Evolutionary conservation across 2,113 vertebrate species (phyloP).

Genomic region (Nannobrachium achirus): DNA sequence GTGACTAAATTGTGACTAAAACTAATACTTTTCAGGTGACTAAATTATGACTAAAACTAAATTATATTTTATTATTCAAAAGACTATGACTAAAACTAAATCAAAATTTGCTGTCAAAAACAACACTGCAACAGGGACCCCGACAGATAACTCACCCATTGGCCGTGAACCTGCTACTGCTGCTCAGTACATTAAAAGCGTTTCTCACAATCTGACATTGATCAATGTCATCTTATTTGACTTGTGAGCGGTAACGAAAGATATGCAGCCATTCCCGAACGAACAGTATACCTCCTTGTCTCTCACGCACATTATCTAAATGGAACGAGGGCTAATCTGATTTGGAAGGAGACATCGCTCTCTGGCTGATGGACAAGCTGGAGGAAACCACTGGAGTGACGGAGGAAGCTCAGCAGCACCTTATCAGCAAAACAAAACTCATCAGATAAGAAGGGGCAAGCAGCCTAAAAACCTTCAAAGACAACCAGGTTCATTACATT

Average conservation of each 20-base stretch:
- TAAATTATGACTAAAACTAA: too few species aligned
- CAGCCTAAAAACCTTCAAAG: constrained; percentile 16
- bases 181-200: neutral
- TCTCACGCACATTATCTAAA: constrained; percentile 61
- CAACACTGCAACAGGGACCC: neutral
- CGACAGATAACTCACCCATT: neutral
- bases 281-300: constrained; percentile 27
- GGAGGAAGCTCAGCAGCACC: constrained; percentile 14
- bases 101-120: too few species aligned
- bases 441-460: constrained; percentile 22
- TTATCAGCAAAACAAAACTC: constrained; percentile 55
- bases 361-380: constrained; percentile 55
- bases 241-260: constrained; percentile 12
- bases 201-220: constrained; percentile 42
- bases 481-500: constrained; percentile 20
- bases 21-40: too few species aligned
- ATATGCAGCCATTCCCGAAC: constrained; percentile 22
- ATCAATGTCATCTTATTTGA: constrained; percentile 41
- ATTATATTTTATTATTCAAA: too few species aligned
- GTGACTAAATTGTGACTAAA: too few species aligned
- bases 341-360: constrained; percentile 54
- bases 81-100: too few species aligned
- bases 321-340: constrained; percentile 51
- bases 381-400: constrained; percentile 11
- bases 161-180: constrained; percentile 3